Evolutionary conservation across 2,888 invertebrate genomes (phyloP).

Genomic region (Sminthurides aquaticus): DNA sequence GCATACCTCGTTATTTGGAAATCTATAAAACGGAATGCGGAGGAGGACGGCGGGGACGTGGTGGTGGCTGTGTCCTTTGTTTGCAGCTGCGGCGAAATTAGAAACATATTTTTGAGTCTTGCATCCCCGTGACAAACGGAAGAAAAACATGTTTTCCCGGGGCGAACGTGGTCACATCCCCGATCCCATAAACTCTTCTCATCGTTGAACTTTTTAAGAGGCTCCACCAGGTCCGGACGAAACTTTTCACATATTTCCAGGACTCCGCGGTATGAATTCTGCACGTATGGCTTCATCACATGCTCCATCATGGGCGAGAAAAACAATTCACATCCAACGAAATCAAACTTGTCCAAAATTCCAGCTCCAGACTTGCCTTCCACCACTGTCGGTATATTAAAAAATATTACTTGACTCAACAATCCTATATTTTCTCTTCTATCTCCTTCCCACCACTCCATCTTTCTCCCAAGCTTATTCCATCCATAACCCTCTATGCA

Average conservation of each 20-base stretch:
- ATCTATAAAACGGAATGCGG: constrained; percentile 53
- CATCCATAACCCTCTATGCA: not conserved
- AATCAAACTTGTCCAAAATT: constrained; percentile 33
- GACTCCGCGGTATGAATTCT: constrained; percentile 32
- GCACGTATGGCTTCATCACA: constrained; percentile 21
- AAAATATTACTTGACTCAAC: too few species aligned
- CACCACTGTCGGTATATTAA: constrained; percentile 27
- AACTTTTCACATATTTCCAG: constrained; percentile 31
- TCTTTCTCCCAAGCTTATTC: not conserved
- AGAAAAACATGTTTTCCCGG: constrained; percentile 31
- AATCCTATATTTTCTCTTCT: not conserved
- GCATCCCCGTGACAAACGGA: constrained; percentile 40
- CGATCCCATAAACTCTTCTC: constrained; percentile 34
- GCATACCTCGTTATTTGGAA: constrained; percentile 61
- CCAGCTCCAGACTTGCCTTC: constrained; percentile 28
- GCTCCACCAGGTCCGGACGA: constrained; percentile 30
- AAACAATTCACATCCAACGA: constrained; percentile 32
- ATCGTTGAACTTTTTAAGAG: constrained; percentile 28
- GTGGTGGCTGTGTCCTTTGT: not conserved
- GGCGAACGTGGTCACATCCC: constrained; percentile 27
- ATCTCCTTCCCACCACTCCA: not conserved
- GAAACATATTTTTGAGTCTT: constrained; percentile 36
- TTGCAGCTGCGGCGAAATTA: constrained; percentile 8
- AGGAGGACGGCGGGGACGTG: not conserved
- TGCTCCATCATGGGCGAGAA: constrained; percentile 24